Evolutionary conservation across 2,113 vertebrate species (phyloP), one percentile per base, ranked within the genome.

Genomic region (Pterocles gutturalis): DNA sequence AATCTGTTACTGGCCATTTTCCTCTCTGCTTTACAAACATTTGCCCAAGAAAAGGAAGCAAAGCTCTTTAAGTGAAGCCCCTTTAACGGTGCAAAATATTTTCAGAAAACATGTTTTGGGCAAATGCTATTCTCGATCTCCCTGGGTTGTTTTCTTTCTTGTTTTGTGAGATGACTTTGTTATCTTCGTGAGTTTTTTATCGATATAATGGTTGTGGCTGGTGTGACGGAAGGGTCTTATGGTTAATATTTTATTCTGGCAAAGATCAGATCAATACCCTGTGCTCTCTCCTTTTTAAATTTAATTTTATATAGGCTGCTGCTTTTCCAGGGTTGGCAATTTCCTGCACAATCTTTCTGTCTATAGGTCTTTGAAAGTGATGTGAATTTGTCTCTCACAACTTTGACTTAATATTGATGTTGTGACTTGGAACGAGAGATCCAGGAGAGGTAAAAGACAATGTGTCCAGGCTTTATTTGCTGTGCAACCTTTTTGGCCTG

Each of bases 221-320:
- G 25, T 88, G 48, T 70, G 82, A 93, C 51, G 81, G 25, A 95
- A 95, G 71, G 89, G 72, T 73, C 64, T 48, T 88, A 53, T 53
- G 17, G 51, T 92, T 77, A 94, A 83, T 95, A 83, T 94, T 96
- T 97, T 93, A 94, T 93, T 93, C 72, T 92, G 77, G 70, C 48
- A 92, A 87, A 94, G 45, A 70, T 83, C 77, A 77, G 73, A 95
- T 96, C 91, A 92, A 93, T 95, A 76, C 0, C 9, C 57, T 86
- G 45, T 75, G 15, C 41, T 88, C 41, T 65, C 29, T 65, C 53
- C 53, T 87, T 94, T 75, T 55, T 19, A 53, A 90, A 90, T 76
- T 79, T 88, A 60, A 95, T 86, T 90, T 91, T 22, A 55, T 34
- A 31, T 38, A 83, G 78, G 54, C 61, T 88, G 72, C 19, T 58